phyloP scores from a whole-genome alignment of 2,113 vertebrate genomes.

The Periophthalmus modestus region DNA sequence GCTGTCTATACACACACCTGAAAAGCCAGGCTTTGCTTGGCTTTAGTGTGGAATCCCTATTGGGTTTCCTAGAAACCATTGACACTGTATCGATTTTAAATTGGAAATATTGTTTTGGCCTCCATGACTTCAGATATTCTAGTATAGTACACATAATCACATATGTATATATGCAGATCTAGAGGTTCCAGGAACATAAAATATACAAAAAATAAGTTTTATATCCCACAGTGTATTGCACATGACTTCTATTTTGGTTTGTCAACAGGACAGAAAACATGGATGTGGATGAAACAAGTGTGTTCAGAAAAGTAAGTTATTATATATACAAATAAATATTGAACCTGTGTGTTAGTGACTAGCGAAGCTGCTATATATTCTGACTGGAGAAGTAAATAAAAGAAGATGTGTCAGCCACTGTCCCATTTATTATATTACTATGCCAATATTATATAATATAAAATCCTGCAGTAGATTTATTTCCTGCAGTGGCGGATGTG shows the following conservation, averaged over 20 bases:
- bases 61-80: conserved; percentile 35
- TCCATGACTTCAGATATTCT: conserved; percentile 10
- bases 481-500: not conserved
- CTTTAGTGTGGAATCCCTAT: conserved; percentile 52
- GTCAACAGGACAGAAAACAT: conserved; percentile 61
- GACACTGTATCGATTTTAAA: conserved; percentile 45
- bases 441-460: not conserved
- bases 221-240: not conserved
- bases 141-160: not conserved
- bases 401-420: not conserved
- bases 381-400: too few relatives aligned
- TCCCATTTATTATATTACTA: not conserved
- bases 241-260: conserved; percentile 33
- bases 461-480: not conserved
- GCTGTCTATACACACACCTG: conserved; percentile 55
- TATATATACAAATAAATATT: not conserved
- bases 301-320: conserved; percentile 69
- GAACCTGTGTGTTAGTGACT: not conserved
- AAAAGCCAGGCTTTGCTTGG: conserved; percentile 53
- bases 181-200: not conserved
- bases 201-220: not conserved
- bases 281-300: conserved; percentile 57
- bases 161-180: not conserved
- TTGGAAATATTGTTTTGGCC: conserved; percentile 54
- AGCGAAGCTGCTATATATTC: too few relatives aligned